Evolutionary conservation across 2,888 invertebrate species (phyloP).

Genomic region (Tridacna crocea): DNA sequence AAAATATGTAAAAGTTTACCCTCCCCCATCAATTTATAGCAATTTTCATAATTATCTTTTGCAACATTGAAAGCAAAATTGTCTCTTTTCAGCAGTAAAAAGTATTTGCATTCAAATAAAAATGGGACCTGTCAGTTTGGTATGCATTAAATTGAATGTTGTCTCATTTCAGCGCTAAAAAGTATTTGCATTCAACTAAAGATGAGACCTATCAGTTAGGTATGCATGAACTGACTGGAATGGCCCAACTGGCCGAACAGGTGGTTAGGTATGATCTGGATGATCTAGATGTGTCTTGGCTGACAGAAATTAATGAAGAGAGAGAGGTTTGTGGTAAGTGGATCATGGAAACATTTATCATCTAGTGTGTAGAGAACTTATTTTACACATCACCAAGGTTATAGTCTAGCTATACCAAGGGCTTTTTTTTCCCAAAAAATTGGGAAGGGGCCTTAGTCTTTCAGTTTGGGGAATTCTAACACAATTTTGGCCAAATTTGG

Average conservation of each 20-base stretch:
- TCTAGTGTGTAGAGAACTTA: too few relatives aligned
- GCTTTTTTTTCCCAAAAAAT: too few relatives aligned
- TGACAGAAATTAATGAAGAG: constrained; percentile 94
- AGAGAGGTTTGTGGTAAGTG: constrained; percentile 87
- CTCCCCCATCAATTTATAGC: too few relatives aligned
- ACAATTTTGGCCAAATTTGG: too few relatives aligned
- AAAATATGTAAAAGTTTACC: too few relatives aligned
- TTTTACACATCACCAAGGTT: too few relatives aligned
- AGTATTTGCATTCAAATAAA: constrained; percentile 94
- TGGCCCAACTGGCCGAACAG: constrained; percentile 94
- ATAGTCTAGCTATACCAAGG: too few relatives aligned
- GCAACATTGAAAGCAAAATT: too few relatives aligned
- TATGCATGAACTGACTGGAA: constrained; percentile 93
- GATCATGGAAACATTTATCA: neutral
- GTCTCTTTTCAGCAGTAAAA: constrained; percentile 88
- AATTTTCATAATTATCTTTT: too few relatives aligned
- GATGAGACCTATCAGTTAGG: constrained; percentile 94
- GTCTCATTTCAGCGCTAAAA: constrained; percentile 88
- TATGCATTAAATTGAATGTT: constrained; percentile 86
- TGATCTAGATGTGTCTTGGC: constrained; percentile 95
- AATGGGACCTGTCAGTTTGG: constrained; percentile 94
- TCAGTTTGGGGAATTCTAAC: too few relatives aligned
- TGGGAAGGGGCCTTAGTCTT: too few relatives aligned
- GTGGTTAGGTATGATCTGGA: constrained; percentile 98
- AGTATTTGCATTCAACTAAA: constrained; percentile 94